These are phyloP conservation scores for Magallana nippona DNA, from an alignment of 2,888 invertebrate species.

Conservation along the genomic window DNA sequence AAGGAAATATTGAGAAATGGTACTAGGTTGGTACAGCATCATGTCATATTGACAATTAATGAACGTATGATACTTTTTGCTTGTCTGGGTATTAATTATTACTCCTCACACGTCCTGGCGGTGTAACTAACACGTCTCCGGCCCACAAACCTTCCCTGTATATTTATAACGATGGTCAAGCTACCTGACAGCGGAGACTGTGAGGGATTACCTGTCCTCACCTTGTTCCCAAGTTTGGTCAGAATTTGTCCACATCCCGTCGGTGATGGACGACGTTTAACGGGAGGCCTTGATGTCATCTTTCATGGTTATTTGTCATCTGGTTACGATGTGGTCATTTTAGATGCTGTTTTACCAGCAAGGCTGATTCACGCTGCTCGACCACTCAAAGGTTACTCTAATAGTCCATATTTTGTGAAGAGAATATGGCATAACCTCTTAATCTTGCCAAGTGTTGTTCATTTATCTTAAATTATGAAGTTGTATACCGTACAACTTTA, in stretches of 20 bases:
- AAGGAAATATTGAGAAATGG: not conserved
- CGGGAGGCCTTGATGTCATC: slow-evolving; percentile 40
- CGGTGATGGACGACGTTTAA: slow-evolving; percentile 36
- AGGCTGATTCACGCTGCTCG: slow-evolving; percentile 4
- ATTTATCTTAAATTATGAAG: slow-evolving; percentile 28
- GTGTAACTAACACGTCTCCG: slow-evolving; percentile 28
- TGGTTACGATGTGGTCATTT: slow-evolving; percentile 23
- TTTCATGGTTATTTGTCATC: slow-evolving; percentile 35
- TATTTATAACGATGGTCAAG: slow-evolving; percentile 39
- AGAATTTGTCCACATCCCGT: not conserved
- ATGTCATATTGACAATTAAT: slow-evolving; percentile 10
- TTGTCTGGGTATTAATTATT: slow-evolving; percentile 28
- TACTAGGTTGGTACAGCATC: not conserved
- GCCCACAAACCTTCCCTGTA: slow-evolving; percentile 22
- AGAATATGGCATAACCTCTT: slow-evolving; percentile 24
- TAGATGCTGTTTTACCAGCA: slow-evolving; percentile 5
- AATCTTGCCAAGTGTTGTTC: slow-evolving; percentile 20
- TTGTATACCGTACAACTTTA: slow-evolving; percentile 25
- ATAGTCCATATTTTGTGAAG: slow-evolving; percentile 24
- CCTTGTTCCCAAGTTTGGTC: slow-evolving; percentile 37
- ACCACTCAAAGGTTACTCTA: slow-evolving; percentile 21
- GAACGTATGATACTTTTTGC: slow-evolving; percentile 26
- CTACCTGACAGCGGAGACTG: slow-evolving; percentile 23
- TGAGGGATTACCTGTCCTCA: slow-evolving; percentile 36
- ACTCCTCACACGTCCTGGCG: slow-evolving; percentile 23